Conservation (phyloP, 2,888 invertebrate species). For the Thereva nobilitata region DNA sequence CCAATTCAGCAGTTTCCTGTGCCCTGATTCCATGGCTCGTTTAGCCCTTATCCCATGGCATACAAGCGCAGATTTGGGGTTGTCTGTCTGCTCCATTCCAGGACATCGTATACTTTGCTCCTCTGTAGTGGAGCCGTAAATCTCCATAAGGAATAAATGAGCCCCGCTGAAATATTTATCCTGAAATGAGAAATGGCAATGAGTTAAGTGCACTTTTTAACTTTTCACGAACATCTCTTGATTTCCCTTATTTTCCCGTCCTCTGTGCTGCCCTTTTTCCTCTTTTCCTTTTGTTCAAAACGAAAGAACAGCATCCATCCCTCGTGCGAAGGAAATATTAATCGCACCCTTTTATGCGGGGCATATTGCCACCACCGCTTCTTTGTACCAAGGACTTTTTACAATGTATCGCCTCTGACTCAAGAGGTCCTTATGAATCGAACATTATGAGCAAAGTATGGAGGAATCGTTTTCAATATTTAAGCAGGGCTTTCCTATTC, state of each 20-base stretch:
- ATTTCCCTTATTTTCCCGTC: slow-evolving; percentile 11
- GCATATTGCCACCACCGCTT: slow-evolving; percentile 7
- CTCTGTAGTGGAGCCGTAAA: slow-evolving; percentile 24
- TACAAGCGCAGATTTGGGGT: neutral
- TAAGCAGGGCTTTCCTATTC: too few relatives aligned
- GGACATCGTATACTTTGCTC: slow-evolving; percentile 8
- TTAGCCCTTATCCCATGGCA: slow-evolving; percentile 4
- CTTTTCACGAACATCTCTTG: slow-evolving; percentile 22
- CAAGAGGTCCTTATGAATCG: slow-evolving; percentile 3
- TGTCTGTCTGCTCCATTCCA: slow-evolving; percentile 9
- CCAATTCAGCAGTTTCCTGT: slow-evolving; percentile 16
- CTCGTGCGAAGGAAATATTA: slow-evolving; percentile 6
- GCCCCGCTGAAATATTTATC: slow-evolving; percentile 41
- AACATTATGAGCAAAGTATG: slow-evolving; percentile 11
- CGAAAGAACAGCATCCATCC: neutral
- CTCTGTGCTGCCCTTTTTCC: slow-evolving; percentile 11
- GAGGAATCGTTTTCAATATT: neutral
- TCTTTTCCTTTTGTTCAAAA: slow-evolving; percentile 6
- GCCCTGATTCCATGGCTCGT: slow-evolving; percentile 13
- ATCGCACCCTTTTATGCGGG: slow-evolving; percentile 9
- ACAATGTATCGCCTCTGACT: slow-evolving; percentile 15
- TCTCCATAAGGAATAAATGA: slow-evolving; percentile 43
- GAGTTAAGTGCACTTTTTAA: slow-evolving; percentile 35
- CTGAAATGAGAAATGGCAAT: slow-evolving; percentile 43
- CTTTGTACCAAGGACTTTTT: neutral